Base-by-base conservation (phyloP, 2,113 vertebrate genomes). In the Rhea pennata region DNA sequence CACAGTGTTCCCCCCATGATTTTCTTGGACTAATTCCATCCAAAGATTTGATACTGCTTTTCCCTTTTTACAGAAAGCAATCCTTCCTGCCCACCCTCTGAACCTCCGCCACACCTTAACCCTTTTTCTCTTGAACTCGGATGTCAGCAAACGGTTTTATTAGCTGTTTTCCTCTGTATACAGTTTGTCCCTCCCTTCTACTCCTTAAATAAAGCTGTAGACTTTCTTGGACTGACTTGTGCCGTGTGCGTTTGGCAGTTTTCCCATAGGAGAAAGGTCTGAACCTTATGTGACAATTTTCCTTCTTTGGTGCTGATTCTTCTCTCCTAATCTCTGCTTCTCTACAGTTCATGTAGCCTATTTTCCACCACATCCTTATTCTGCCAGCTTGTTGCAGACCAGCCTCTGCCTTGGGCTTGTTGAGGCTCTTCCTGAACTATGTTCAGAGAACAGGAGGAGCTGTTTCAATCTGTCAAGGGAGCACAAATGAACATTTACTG, bases 191-290 rank as follows among this genome's bases (percentile, higher is more conserved):
- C 16, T 87, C 12, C 15, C 8, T 83, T 64, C 5, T 79, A 56
- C 24, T 9, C 31, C 15, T 78, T 69, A 79, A 64, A 67, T 69
- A 79, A 64, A 67, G 15, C n/a, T 24, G 3, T 0, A 0, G 0
- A 81, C 46, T 85, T 85, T 72, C 21, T 70, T 70, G 9, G 21
- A 2, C 17, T 73, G 82, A 9, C 23, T 92, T 84, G 82, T 72
- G 11, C 6, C 4, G 8, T 46, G 0, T 64, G 23, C 7, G 74
- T 78, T 75, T 84, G 21, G 5, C 13, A 40, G 20, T 81, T 48
- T 36, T 46, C 5, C 70, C 33, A 48, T 87, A 77, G 69, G 22
- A 50, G 71, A 40, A 36, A 21, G 31, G 39, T 83, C 22, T 84
- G 31, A 73, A 46, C 70, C 6, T 17, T 48, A 2, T 84, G 12